phyloP scores from a whole-genome alignment of 2,113 vertebrate genomes.

The Carlito syrichta region DNA sequence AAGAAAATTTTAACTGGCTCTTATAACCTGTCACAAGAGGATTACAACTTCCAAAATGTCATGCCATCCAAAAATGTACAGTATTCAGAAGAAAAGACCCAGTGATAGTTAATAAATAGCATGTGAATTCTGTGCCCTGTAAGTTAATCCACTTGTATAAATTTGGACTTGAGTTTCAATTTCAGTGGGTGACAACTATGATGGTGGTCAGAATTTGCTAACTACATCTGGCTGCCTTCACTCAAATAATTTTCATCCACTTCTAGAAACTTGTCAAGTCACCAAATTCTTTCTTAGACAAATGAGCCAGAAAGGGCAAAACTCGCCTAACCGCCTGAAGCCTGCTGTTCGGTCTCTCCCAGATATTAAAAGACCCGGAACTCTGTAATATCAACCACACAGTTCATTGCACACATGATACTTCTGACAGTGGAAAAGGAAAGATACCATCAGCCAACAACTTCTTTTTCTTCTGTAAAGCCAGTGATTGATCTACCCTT shows the following conservation, averaged over 20 bases:
- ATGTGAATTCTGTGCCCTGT: slow-evolving; percentile 35
- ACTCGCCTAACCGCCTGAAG: not conserved
- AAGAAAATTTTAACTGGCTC: slow-evolving; percentile 32
- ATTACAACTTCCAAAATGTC: slow-evolving; percentile 46
- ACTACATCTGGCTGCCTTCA: slow-evolving; percentile 57
- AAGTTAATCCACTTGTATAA: slow-evolving; percentile 72
- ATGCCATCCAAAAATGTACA: slow-evolving; percentile 30
- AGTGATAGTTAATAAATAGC: slow-evolving; percentile 52
- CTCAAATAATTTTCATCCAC: slow-evolving; percentile 54
- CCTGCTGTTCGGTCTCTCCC: slow-evolving; percentile 2
- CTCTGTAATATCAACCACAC: not conserved
- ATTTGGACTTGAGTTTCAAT: slow-evolving; percentile 63
- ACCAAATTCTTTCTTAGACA: slow-evolving; percentile 57
- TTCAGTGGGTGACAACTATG: slow-evolving; percentile 55
- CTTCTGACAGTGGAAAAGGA: not conserved
- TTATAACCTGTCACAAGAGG: slow-evolving; percentile 36
- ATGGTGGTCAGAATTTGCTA: slow-evolving; percentile 66
- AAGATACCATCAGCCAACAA: not conserved
- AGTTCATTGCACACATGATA: not conserved
- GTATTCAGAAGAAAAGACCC: slow-evolving; percentile 39
- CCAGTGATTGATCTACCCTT: not conserved
- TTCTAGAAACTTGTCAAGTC: slow-evolving; percentile 64
- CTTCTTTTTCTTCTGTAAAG: not conserved
- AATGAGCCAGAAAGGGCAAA: slow-evolving; percentile 55
- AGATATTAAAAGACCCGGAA: not conserved